These are phyloP conservation scores for Archegozetes longisetosus DNA, from an alignment of 1,140 invertebrate genomes.

Conservation along the genomic window DNA sequence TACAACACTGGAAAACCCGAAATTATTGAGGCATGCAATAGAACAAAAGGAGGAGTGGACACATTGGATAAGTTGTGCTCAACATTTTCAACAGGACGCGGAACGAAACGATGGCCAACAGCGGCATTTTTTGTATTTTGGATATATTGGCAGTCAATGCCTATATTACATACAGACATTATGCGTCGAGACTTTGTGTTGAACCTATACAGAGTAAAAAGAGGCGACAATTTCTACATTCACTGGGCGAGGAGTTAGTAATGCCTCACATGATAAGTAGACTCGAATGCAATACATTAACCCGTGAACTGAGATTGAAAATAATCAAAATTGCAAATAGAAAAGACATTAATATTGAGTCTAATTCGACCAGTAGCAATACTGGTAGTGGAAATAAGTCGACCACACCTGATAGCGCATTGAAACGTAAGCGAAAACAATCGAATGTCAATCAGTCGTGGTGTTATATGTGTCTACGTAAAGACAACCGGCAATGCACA, in stretches of 20 bases:
- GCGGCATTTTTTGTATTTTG: not conserved
- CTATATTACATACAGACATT: not conserved
- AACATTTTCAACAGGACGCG: conserved; percentile 25
- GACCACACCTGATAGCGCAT: no score
- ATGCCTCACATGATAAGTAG: not conserved
- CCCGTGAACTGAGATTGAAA: not conserved
- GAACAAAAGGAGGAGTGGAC: conserved; percentile 33
- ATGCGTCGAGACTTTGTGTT: not conserved
- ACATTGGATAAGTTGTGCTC: conserved; percentile 30
- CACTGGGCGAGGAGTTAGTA: not conserved
- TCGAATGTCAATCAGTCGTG: not conserved
- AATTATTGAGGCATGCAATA: conserved; percentile 30
- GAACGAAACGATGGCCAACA: conserved; percentile 26
- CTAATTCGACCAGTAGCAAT: not conserved
- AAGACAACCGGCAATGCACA: not conserved
- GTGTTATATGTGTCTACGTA: not conserved
- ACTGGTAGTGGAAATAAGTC: no score
- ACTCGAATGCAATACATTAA: not conserved
- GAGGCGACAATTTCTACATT: not conserved
- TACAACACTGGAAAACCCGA: conserved; percentile 26
- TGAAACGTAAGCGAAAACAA: not conserved
- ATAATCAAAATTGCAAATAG: not conserved
- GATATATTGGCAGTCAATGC: not conserved
- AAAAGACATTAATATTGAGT: not conserved
- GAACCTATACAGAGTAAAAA: not conserved